Conservation (phyloP, 2,888 invertebrate species). For the Seira musarum region DNA sequence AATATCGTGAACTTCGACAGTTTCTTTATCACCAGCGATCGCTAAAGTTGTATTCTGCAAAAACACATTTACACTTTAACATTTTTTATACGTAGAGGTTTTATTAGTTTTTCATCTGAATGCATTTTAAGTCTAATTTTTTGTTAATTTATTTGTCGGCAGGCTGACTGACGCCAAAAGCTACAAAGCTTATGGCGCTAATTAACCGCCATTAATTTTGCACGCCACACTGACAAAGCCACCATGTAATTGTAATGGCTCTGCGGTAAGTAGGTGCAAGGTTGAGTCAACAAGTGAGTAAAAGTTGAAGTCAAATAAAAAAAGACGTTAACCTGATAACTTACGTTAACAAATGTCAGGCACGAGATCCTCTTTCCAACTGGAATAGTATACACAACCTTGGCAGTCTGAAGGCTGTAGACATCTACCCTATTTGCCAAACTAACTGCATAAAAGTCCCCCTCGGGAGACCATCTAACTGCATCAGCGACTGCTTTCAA, state of each 20-base stretch:
- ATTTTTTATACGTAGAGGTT: no score
- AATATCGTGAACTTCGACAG: slow-evolving; percentile 73
- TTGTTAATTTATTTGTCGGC: no score
- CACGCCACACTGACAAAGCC: slow-evolving; percentile 60
- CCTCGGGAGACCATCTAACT: slow-evolving; percentile 83
- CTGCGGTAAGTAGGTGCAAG: slow-evolving; percentile 59
- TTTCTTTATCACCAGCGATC: slow-evolving; percentile 84
- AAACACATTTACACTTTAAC: slow-evolving; percentile 47
- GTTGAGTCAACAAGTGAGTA: not conserved
- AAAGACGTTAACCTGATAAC: no score
- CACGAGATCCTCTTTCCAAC: slow-evolving; percentile 81
- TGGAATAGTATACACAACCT: slow-evolving; percentile 79
- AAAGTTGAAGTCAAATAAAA: slow-evolving; percentile 18
- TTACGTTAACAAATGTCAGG: slow-evolving; percentile 79
- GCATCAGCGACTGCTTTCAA: slow-evolving; percentile 79
- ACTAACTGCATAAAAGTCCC: slow-evolving; percentile 83
- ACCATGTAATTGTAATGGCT: slow-evolving; percentile 26
- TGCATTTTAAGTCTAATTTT: no score
- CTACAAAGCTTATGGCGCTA: slow-evolving; percentile 47
- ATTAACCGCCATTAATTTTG: slow-evolving; percentile 61
- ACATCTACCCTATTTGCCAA: slow-evolving; percentile 83
- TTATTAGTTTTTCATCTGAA: no score
- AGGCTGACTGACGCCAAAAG: slow-evolving; percentile 56
- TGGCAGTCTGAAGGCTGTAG: slow-evolving; percentile 86
- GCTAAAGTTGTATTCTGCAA: slow-evolving; percentile 76